Evolutionary conservation across 2,797 vertebrate genomes (phyloP).

Genomic region (Acrossocheilus wenchowensis): DNA sequence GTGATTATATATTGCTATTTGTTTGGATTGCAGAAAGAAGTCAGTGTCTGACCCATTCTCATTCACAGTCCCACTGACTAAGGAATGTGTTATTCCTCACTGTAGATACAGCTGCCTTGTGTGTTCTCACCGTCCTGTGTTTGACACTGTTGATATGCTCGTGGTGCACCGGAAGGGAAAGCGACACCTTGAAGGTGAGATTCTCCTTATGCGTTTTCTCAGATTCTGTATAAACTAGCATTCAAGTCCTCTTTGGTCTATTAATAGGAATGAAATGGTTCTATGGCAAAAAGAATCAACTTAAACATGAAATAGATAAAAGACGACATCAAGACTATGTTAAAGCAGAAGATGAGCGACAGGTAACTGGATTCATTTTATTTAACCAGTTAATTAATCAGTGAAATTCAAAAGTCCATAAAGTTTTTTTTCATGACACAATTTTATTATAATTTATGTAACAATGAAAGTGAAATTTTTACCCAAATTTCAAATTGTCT

Average conservation of each 20-base stretch:
- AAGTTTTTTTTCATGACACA: neutral
- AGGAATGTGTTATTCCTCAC: neutral
- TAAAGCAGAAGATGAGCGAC: constrained; percentile 70
- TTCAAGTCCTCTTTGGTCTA: neutral
- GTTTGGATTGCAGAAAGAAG: neutral
- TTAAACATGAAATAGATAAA: constrained; percentile 76
- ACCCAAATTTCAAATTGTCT: neutral
- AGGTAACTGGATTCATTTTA: constrained; percentile 71
- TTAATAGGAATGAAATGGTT: constrained; percentile 83
- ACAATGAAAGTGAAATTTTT: neutral
- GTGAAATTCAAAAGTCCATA: neutral
- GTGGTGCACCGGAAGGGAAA: constrained; percentile 88
- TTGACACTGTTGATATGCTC: constrained; percentile 89
- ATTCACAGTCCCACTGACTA: neutral
- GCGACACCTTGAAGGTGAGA: constrained; percentile 84
- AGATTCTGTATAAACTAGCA: neutral
- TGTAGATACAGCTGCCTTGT: constrained; percentile 88
- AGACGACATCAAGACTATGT: constrained; percentile 76
- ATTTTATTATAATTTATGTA: neutral
- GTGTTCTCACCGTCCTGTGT: constrained; percentile 87
- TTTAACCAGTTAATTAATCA: neutral
- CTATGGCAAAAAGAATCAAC: constrained; percentile 79
- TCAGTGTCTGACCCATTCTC: neutral
- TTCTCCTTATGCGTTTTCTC: neutral
- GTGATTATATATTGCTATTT: constrained; percentile 67